A percentile compares a stretch with the other conserved stretches of the same genome.
phyloP scores from a whole-genome alignment of 2,888 invertebrate genomes.

The Rotaria sp. region DNA sequence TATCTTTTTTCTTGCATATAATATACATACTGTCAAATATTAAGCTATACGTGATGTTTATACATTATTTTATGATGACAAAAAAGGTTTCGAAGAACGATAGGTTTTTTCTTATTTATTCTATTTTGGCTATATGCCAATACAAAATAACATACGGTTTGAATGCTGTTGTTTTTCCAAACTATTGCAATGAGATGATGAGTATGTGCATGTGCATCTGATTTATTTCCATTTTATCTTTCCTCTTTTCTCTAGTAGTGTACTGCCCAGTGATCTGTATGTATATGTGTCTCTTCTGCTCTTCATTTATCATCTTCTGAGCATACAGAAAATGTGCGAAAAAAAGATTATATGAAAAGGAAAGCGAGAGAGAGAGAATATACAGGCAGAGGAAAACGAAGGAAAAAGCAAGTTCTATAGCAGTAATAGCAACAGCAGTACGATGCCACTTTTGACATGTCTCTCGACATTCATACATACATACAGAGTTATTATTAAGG shows the following conservation, averaged over 20 bases:
- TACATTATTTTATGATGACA: background rate
- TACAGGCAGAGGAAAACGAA: background rate
- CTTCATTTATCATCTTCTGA: constrained; percentile 2
- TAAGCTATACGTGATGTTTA: background rate
- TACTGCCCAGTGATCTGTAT: background rate
- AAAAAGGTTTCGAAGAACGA: background rate
- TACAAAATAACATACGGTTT: background rate
- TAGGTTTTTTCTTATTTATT: background rate
- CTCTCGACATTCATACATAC: background rate
- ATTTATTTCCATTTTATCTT: constrained; percentile 7
- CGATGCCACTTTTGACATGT: constrained; percentile 19
- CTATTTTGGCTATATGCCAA: background rate
- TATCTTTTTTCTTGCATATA: background rate
- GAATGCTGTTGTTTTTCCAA: background rate
- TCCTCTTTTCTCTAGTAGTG: background rate
- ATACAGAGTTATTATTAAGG: constrained; percentile 12
- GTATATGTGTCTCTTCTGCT: background rate
- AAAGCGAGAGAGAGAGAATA: background rate
- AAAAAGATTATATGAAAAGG: background rate
- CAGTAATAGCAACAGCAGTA: background rate
- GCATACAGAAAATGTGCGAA: constrained; percentile 15
- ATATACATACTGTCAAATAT: background rate
- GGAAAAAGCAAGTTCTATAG: background rate
- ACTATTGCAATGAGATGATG: background rate
- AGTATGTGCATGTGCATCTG: background rate